A percentile compares a stretch with the other conserved stretches of the same genome.
phyloP scores from a whole-genome alignment of 1,140 invertebrate genomes.

The Stratiolaelaps scimitus region DNA sequence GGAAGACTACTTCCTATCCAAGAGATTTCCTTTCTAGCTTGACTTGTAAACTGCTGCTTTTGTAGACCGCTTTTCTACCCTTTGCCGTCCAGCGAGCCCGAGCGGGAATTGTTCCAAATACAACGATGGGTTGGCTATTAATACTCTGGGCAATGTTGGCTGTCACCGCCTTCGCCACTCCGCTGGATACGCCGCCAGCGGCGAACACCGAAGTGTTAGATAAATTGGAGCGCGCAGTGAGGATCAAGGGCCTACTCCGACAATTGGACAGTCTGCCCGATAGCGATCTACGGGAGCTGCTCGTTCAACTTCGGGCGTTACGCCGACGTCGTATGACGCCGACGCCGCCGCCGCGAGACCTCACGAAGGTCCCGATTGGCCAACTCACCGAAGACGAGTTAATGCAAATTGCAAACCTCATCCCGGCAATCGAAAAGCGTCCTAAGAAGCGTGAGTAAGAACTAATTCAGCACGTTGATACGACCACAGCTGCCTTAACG shows the following conservation, averaged over 20 bases:
- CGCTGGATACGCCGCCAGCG: no score
- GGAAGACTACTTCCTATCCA: no score
- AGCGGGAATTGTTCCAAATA: no score
- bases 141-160: no score
- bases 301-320: neutral
- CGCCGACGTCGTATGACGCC: neutral
- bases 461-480: no score
- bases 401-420: neutral
- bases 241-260: neutral
- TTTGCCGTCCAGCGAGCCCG: no score
- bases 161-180: no score
- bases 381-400: constrained; percentile 3
- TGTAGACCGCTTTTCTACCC: no score
- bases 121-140: no score
- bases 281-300: constrained; percentile 4
- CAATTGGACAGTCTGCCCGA: constrained; percentile 3
- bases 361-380: neutral
- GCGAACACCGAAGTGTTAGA: neutral
- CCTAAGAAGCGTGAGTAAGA: constrained; percentile 5
- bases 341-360: neutral
- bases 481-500: no score
- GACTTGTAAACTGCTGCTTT: no score
- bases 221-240: neutral
- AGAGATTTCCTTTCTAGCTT: no score
- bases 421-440: neutral